phyloP scores from a whole-genome alignment of 2,113 vertebrate species.

The Candoia aspera region DNA sequence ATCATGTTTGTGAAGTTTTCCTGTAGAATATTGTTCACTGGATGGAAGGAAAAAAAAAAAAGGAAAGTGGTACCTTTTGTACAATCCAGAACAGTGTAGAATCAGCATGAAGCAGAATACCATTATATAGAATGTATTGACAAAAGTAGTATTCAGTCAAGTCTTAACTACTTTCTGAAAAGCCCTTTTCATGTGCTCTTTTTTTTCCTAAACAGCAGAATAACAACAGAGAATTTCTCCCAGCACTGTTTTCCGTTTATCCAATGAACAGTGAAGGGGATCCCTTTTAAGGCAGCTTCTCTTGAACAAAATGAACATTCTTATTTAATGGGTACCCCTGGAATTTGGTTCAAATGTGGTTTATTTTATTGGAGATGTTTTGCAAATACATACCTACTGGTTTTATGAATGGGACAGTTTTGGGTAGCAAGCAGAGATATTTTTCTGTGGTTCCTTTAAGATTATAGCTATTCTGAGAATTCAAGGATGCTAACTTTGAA shows the following conservation, averaged over 20 bases:
- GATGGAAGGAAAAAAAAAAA: neutral
- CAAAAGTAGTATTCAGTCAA: neutral
- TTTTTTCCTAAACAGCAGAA: neutral
- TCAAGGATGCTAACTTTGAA: neutral
- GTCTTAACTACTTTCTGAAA: neutral
- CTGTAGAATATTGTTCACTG: neutral
- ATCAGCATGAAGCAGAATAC: neutral
- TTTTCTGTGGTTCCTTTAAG: neutral
- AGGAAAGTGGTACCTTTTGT: neutral
- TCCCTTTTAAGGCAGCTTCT: neutral
- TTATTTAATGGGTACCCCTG: neutral
- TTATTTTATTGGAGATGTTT: neutral
- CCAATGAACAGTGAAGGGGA: neutral
- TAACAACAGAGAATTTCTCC: neutral
- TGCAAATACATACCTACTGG: neutral
- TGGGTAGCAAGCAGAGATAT: neutral
- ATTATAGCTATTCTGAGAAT: conserved; percentile 1
- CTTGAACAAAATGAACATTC: neutral
- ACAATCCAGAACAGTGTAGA: neutral
- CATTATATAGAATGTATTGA: neutral
- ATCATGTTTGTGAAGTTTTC: neutral
- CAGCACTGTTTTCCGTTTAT: neutral
- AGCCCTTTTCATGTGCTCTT: neutral
- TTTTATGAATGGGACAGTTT: neutral
- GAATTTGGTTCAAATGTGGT: neutral